Evolutionary conservation across 2,888 invertebrate species (phyloP), one percentile per base, ranked within the genome.

Genomic region (Meandrusa payeni): DNA sequence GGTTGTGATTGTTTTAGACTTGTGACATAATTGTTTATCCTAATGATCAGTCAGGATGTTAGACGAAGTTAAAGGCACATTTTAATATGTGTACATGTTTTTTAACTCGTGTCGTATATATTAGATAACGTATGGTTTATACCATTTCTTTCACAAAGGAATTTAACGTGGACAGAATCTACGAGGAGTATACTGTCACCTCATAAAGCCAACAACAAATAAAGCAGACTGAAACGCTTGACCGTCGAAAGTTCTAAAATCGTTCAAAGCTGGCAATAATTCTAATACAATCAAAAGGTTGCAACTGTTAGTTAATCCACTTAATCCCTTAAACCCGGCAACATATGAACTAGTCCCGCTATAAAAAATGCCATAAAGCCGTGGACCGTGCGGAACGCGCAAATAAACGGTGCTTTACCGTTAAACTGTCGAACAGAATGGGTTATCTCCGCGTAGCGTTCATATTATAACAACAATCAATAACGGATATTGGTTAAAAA

Each of bases 341-440:
- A 79, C 81, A 73, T 76, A 80, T 82, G 80, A 80, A 72, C 69
- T 75, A 81, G 72, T 69, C 68, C 55, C 53, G 68, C 69, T 63
- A 76, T 81, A 81, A 85, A 83, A 81, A 83, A 73, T 61, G 79
- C 66, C 70, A 76, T 81, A 79, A 80, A 80, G 63, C 73, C 68
- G 69, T 71, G 75, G 77, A 74, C 59, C 62, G 53, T 65, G 69
- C 71, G 64, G 61, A 69, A 71, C 74, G 76, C 64, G 74, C 69
- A 65, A 74, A 81, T 78, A 77, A 78, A 77, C 71, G 73, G 64
- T 55, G 49, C 51, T 46, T 32, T 53, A 63, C 69, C 76, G 74
- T 82, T 80, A 83, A 85, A 67, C 77, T 79, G 80, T 77, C 80
- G 70, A 69, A 73, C 49, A 59, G 70, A 75, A 78, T 69, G 71